Conservation (phyloP, 2,888 invertebrate species). For the Alviniconcha strummeri region DNA sequence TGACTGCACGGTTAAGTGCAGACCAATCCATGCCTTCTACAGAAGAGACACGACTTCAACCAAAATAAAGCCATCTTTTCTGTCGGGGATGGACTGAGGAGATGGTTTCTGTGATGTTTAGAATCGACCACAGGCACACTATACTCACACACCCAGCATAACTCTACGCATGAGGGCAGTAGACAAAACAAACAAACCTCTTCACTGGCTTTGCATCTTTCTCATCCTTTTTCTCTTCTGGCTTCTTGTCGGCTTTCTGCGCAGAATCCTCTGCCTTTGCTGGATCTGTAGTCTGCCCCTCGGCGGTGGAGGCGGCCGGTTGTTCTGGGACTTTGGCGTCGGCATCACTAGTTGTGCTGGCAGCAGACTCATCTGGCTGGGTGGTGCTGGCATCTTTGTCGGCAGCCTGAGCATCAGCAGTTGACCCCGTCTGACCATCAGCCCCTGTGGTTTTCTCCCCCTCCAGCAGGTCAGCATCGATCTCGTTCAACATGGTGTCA, state of each 20-base stretch:
- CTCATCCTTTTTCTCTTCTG: conserved; percentile 54
- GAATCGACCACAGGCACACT: conserved; percentile 14
- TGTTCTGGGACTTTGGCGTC: conserved; percentile 25
- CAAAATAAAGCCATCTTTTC: conserved; percentile 20
- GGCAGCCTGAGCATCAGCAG: conserved; percentile 20
- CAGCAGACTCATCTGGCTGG: conserved; percentile 39
- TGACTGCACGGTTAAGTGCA: no score
- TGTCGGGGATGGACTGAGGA: not conserved
- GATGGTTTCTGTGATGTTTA: not conserved
- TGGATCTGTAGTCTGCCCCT: conserved; percentile 34
- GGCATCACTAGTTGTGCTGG: conserved; percentile 36
- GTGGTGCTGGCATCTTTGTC: not conserved
- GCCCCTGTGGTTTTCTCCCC: conserved; percentile 41
- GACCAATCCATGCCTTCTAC: not conserved
- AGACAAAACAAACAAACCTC: conserved; percentile 43
- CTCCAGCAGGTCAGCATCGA: conserved; percentile 69
- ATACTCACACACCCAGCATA: conserved; percentile 15
- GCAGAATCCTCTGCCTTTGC: conserved; percentile 44
- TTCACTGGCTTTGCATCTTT: conserved; percentile 56
- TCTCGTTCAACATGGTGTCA: conserved; percentile 70
- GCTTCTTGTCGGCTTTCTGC: conserved; percentile 49
- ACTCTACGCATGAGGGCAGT: conserved; percentile 18
- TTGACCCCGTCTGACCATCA: conserved; percentile 39
- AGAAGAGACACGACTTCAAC: conserved; percentile 31
- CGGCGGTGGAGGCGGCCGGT: conserved; percentile 19